Base-by-base conservation (phyloP, 2,888 invertebrate genomes). In the Phytoseiulus persimilis region DNA sequence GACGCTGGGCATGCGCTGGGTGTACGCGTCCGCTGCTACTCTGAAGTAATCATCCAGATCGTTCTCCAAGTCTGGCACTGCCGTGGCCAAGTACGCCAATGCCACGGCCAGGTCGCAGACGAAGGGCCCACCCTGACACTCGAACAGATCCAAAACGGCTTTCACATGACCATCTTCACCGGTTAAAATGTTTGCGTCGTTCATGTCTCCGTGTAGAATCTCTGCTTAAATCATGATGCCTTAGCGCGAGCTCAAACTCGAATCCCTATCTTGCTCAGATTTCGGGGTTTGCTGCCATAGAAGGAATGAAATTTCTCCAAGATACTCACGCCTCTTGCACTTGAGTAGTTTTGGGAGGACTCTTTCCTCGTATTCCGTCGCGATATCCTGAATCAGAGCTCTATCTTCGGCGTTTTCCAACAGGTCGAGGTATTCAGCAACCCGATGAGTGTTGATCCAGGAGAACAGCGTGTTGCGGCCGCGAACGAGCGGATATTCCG, bases 161-260 rank as follows among this genome's bases (percentile, higher is more conserved):
- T 84, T 32, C 84, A 84, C 33, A 3, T 84, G n/a, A 31, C 31
- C 31, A 18, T 32, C 84, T 3, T 32, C 2, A n/a, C 33, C 33
- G 2, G 14, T 23, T 9, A 84, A 33, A 31, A 84, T 84, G 31
- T 84, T 84, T 23, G 32, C 33, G 3, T 84, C 84, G 31, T 84
- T 84, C 84, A 84, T 23, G 84, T 84, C 31, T 32, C 84, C 31
- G 31, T 84, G 31, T 32, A 32, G 33, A n/a, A 84, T 31, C 84
- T 84, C 84, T 84, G 31, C 39, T 39, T 6, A 9, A 9, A 39
- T 3, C 3, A 9, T 6, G 39, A 39, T 3, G 39, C 3, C 39
- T 39, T 39, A 39, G 39, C 39, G 9, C 39, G 39, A 39, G 39
- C 39, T 39, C 5, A 9, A 39, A 9, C 3, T 39, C 39, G 39